A percentile compares a stretch with the other conserved stretches of the same genome.
phyloP scores from a whole-genome alignment of 2,797 vertebrate genomes.

The Triplophysa bombifrons region DNA sequence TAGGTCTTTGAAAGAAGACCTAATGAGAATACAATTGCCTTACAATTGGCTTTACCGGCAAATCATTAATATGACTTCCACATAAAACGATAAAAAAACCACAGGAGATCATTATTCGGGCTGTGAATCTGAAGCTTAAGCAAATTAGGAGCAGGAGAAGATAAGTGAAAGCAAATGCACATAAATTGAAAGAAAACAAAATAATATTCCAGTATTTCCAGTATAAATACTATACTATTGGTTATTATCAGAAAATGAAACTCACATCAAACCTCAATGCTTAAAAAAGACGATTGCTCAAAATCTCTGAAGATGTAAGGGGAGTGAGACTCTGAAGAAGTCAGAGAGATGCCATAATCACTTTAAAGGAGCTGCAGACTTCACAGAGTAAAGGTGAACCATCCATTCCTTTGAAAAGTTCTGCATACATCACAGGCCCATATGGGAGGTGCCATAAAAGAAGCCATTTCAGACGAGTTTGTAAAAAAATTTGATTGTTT shows the following conservation, averaged over 20 bases:
- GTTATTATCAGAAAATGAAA: conserved; percentile 1
- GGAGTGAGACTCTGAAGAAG: not conserved
- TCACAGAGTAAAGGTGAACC: conserved; percentile 25
- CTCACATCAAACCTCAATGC: not conserved
- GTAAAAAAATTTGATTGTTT: not conserved
- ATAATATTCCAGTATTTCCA: not conserved
- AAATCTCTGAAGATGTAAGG: not conserved
- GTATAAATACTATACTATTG: not conserved
- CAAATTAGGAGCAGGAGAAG: not conserved
- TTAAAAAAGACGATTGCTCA: not conserved
- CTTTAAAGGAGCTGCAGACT: conserved; percentile 14
- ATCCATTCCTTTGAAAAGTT: conserved; percentile 1
- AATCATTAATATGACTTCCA: conserved; percentile 2
- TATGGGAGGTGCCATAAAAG: not conserved
- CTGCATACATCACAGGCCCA: conserved; percentile 20
- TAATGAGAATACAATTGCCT: not conserved
- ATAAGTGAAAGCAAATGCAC: not conserved
- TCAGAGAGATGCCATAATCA: not conserved
- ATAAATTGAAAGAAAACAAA: conserved; percentile 1
- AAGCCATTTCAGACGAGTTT: not conserved
- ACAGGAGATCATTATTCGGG: not conserved
- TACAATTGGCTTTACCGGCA: not conserved
- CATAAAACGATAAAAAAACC: not conserved
- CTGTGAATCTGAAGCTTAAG: conserved; percentile 8
- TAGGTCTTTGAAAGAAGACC: not conserved